These are phyloP conservation scores for Bergia puertoricense DNA, from an alignment of 92 coral and sea anemone genomes.

Conservation along the genomic window DNA sequence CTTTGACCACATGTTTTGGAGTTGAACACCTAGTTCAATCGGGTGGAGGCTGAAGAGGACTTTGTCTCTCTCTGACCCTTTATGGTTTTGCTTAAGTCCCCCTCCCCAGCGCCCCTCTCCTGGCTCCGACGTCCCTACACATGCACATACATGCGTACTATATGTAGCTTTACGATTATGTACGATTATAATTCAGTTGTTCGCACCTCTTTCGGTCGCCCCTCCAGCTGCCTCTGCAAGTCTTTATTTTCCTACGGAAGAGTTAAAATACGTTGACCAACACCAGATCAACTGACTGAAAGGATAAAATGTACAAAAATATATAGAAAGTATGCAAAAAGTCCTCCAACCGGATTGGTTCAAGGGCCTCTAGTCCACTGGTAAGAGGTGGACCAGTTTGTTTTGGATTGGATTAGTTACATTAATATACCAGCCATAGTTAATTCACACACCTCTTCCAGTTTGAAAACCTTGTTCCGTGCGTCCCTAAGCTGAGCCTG, in stretches of 20 bases:
- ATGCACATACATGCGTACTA: background rate
- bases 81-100: too few species aligned
- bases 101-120: too few species aligned
- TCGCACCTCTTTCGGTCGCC: conserved; percentile 29
- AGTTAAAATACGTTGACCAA: background rate
- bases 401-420: too few species aligned
- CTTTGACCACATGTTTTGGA: too few species aligned
- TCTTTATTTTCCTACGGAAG: conserved; percentile 67
- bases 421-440: too few species aligned
- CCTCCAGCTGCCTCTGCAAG: conserved; percentile 51
- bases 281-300: background rate
- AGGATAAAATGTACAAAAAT: background rate
- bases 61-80: too few species aligned
- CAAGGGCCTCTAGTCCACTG: background rate
- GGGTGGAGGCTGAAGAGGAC: too few species aligned
- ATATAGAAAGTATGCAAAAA: background rate
- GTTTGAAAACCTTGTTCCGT: conserved; percentile 52
- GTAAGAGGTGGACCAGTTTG: too few species aligned
- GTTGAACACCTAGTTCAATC: too few species aligned
- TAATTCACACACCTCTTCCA: conserved; percentile 62
- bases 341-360: background rate
- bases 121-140: too few species aligned
- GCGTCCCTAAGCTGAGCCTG: conserved; percentile 86
- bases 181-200: background rate
- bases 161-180: background rate